Evolutionary conservation across 2,888 invertebrate species (phyloP).

Genomic region (Tenthredo mesomela): DNA sequence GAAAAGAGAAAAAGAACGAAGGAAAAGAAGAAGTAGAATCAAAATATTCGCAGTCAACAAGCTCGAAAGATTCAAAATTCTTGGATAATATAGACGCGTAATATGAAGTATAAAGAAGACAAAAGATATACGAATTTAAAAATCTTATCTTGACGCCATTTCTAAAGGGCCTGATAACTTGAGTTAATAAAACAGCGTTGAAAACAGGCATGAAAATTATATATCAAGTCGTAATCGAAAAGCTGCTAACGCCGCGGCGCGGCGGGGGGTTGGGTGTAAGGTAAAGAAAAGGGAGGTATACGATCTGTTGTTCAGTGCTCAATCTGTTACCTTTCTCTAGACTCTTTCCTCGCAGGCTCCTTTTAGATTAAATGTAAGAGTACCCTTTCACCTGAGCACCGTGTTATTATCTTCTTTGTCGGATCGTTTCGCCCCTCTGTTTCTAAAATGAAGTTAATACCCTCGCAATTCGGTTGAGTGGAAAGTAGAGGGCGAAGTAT

Average conservation of each 20-base stretch:
- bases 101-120: neutral
- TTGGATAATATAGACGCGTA: neutral
- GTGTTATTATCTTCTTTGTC: conserved; percentile 40
- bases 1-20: conserved; percentile 55
- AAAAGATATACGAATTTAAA: neutral
- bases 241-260: neutral
- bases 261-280: neutral
- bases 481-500: conserved; percentile 21
- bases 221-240: conserved; percentile 12
- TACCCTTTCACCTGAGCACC: conserved; percentile 38
- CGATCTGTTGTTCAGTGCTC: conserved; percentile 30
- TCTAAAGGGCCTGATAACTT: too few species aligned
- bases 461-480: conserved; percentile 39
- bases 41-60: neutral
- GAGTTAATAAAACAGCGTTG: neutral
- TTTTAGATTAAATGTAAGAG: conserved; percentile 37
- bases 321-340: conserved; percentile 24
- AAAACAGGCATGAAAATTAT: conserved; percentile 24
- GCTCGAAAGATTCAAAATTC: neutral
- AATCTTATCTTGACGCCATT: neutral
- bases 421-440: conserved; percentile 11
- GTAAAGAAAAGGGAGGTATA: neutral
- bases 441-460: conserved; percentile 43
- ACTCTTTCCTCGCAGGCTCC: neutral
- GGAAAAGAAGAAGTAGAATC: conserved; percentile 41